These are phyloP conservation scores for Plebejus melissa DNA, from an alignment of 2,888 invertebrate species.

Conservation along the genomic window DNA sequence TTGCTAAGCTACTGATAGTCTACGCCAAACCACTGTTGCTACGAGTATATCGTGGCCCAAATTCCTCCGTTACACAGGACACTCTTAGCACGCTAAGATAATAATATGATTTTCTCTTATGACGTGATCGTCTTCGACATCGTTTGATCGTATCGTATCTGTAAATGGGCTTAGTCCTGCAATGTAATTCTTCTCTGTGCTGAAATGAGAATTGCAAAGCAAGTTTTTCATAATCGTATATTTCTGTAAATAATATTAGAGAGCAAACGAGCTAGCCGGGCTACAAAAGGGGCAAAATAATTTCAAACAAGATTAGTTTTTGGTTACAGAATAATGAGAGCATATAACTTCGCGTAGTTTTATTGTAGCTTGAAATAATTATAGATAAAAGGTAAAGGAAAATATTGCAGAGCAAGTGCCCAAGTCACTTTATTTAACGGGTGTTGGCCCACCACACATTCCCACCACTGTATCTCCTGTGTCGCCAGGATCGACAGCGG, in stretches of 20 bases:
- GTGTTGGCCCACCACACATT: no score
- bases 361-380: no score
- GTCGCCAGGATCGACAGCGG: no score
- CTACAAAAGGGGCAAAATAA: neutral
- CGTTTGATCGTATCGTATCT: neutral
- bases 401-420: no score
- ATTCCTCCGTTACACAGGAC: neutral
- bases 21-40: neutral
- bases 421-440: no score
- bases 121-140: neutral
- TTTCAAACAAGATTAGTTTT: constrained; percentile 5
- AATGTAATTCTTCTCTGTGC: constrained; percentile 6
- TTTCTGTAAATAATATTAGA: constrained; percentile 19
- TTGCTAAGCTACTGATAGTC: neutral
- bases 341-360: neutral
- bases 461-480: no score
- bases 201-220: constrained; percentile 10
- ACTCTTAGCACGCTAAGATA: no score
- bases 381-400: no score
- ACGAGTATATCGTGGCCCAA: neutral
- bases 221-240: constrained; percentile 15
- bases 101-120: neutral
- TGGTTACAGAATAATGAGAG: neutral
- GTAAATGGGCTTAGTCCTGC: neutral
- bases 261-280: neutral